phyloP scores from a whole-genome alignment of 2,797 vertebrate species.

The Gymnodraco acuticeps region DNA sequence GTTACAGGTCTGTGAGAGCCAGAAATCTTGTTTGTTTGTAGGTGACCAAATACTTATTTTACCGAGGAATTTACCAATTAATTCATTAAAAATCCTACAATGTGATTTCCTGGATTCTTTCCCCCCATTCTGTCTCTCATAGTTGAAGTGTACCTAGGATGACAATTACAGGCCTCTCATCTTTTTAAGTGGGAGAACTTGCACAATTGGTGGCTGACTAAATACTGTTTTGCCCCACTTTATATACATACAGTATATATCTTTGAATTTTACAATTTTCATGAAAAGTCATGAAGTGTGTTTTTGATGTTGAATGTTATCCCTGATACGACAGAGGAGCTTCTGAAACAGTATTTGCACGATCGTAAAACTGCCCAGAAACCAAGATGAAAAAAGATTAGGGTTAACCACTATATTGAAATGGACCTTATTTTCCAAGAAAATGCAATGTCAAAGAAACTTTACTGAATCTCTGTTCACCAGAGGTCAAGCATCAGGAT shows the following conservation, averaged over 20 bases:
- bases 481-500: background rate
- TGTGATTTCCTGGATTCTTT: too few species aligned
- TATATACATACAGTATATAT: background rate
- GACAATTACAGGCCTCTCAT: too few species aligned
- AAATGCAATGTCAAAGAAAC: background rate
- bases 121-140: too few species aligned
- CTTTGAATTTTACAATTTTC: background rate
- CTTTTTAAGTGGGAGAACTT: too few species aligned
- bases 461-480: background rate
- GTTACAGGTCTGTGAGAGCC: too few species aligned
- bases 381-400: slow-evolving; percentile 1
- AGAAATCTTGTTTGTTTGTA: too few species aligned
- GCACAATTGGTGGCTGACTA: too few species aligned
- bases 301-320: background rate
- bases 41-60: too few species aligned
- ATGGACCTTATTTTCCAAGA: background rate
- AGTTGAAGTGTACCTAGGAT: too few species aligned
- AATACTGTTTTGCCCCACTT: too few species aligned
- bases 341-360: slow-evolving; percentile 1
- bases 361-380: background rate
- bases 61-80: too few species aligned
- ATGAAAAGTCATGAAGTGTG: background rate
- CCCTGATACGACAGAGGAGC: background rate
- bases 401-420: background rate
- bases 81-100: too few species aligned